Base-by-base conservation (phyloP, 1,140 invertebrate genomes). In the Stenopsyche tienmushanensis region DNA sequence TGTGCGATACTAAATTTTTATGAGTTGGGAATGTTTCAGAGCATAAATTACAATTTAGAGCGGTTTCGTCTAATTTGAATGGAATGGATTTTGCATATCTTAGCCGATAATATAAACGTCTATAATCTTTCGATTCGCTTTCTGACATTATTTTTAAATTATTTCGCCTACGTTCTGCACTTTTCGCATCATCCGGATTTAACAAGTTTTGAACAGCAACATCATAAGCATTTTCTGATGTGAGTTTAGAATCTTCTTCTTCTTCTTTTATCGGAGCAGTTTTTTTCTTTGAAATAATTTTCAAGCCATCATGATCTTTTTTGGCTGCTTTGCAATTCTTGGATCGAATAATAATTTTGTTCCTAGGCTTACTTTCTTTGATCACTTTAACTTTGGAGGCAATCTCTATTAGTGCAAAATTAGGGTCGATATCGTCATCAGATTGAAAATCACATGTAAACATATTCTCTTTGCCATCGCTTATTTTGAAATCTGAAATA, bases 61-160 rank as follows among this genome's bases (percentile, higher is more conserved):
- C 42, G 23, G 52, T 34, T 57, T 65, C 26, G 29, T 45, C 26
- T 24, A 65, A 47, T 58, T 65, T 65, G 20, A 57, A 58, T 26
- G 53, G 23, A 15, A 53, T 50, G 2, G 45, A 45, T 62, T 62
- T 62, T n/a, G 45, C 60, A 20, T 62, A 53, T 62, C 49, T 24
- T 21, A 62, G 2, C 21, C 57, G 17, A 49, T 60, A 60, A 18
- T 60, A 60, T 60, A 60, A 45, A 8, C 57, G 42, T 47, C 57
- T 47, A 60, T 60, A 60, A 25, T 47, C 47, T 47, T 60, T 47
- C n/a, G 41, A 60, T 1, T 60, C 57, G 7, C 9, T 39, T 25
- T 60, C 25, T 17, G 57, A 47, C 57, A 60, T 60, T 9, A 60
- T 25, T 29, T 60, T 60, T 2, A 60, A 7, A 15, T 26, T 47